Percentiles rank a stretch among this genome's conserved stretches.
phyloP scores from a whole-genome alignment of 1,140 invertebrate genomes.

The Platorchestia sp. region DNA sequence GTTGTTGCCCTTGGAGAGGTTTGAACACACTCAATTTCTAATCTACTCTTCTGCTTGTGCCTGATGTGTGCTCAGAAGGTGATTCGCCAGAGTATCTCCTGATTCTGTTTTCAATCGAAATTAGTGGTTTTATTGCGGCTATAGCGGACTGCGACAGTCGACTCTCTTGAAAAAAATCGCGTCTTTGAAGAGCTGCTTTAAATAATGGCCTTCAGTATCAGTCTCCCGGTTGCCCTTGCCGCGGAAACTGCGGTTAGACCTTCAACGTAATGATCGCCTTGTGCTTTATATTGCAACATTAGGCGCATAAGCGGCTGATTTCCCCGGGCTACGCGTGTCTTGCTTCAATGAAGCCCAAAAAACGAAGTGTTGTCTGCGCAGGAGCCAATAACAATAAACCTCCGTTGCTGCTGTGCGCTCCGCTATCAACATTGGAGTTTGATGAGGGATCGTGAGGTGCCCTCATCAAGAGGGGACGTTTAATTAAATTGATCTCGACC shows the following conservation, averaged over 20 bases:
- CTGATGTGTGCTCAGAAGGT: background rate
- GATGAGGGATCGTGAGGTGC: conserved; percentile 32
- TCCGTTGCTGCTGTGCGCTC: background rate
- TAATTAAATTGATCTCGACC: conserved; percentile 3
- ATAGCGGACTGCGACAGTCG: background rate
- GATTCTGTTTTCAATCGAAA: background rate
- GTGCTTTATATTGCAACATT: conserved; percentile 7
- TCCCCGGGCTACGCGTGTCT: background rate
- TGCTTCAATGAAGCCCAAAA: background rate
- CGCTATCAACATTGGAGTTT: conserved; percentile 1
- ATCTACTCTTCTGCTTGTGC: background rate
- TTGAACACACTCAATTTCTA: no score
- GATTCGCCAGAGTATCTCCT: background rate
- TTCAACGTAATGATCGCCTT: background rate
- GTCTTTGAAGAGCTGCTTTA: background rate
- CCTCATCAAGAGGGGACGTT: background rate
- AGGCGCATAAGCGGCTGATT: background rate
- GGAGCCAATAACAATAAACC: conserved; percentile 1
- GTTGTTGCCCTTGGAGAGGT: no score
- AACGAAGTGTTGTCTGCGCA: background rate
- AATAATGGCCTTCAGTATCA: background rate
- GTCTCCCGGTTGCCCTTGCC: background rate
- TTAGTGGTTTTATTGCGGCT: no score
- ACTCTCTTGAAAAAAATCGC: background rate
- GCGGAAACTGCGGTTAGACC: background rate